Base-by-base conservation (phyloP, 2,113 vertebrate genomes). In the Grantiella picta region DNA sequence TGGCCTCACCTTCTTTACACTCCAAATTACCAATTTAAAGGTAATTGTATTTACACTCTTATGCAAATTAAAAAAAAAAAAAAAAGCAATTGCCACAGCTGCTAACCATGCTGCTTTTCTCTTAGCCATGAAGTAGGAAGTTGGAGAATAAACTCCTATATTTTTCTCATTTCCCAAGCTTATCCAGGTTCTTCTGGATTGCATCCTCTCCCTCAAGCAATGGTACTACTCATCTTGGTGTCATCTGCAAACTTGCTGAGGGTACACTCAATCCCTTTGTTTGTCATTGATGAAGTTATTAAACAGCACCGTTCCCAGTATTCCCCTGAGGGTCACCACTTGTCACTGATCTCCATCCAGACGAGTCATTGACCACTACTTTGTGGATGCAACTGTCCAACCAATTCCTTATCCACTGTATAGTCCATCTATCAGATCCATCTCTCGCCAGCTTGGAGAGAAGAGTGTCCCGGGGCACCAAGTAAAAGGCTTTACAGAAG, bases 401-500 rank as follows among this genome's bases (percentile, higher is more conserved):
- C 10, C n/a, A 73, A 54, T 56, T 92, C 38, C 28, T 59, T 54
- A 50, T 40, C 12, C 63, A 77, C 33, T 5, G 6, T 8, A 27
- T 3, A 36, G 14, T 52, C 21, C 33, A 33, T 15, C 3, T 40
- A 61, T 47, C 29, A 69, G 61, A 61, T 19, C 8, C 0, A 0
- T 35, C 27, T 69, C 40, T 64, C 54, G 69, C 21, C 49, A 83
- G 1, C 56, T 23, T 69, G 35, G 63, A 54, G 40, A 27, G n/a
- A 40, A 54, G 47, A 25, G 31, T 35, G 7, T 23, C 54, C 35
- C 42, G 70, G 54, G 25, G 18, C 15, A 20, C 2, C 1, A 25
- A 23, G 29, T 31, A 29, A 61, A 63, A 83, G 47, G 12, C 40
- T 25, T 61, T 40, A 27, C 25, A 47, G 40, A 77, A 77, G 27